These are phyloP conservation scores for Perccottus glenii DNA, from an alignment of 2,113 vertebrate species.

Conservation along the genomic window DNA sequence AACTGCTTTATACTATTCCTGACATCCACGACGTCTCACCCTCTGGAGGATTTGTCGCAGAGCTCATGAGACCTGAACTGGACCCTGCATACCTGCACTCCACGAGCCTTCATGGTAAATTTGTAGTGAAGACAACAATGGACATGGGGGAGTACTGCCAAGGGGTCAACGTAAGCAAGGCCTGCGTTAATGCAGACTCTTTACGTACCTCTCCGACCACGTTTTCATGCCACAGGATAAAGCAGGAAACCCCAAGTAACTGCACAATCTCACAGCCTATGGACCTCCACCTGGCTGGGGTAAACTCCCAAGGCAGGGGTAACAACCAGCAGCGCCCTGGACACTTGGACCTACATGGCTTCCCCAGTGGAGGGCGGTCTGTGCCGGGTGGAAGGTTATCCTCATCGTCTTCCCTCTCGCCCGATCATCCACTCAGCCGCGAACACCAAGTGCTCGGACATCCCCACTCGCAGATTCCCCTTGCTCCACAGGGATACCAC, in stretches of 20 bases:
- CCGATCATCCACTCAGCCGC: conserved; percentile 85
- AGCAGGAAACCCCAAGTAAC: conserved; percentile 86
- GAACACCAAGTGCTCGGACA: conserved; percentile 83
- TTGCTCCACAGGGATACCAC: conserved; percentile 85
- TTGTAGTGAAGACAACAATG: conserved; percentile 89
- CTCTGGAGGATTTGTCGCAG: conserved; percentile 93
- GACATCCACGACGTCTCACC: conserved; percentile 93
- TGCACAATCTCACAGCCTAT: conserved; percentile 83
- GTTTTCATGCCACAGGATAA: conserved; percentile 87
- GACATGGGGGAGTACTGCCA: conserved; percentile 87
- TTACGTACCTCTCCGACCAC: conserved; percentile 56
- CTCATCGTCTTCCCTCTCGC: conserved; percentile 84
- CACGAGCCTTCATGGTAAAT: conserved; percentile 88
- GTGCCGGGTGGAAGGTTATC: conserved; percentile 82
- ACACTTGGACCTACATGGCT: conserved; percentile 81
- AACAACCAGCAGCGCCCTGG: conserved; percentile 78
- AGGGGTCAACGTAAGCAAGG: conserved; percentile 82
- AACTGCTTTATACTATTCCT: conserved; percentile 83
- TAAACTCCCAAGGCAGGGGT: conserved; percentile 74
- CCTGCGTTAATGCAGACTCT: conserved; percentile 53
- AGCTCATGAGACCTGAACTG: conserved; percentile 92
- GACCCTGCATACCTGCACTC: conserved; percentile 91
- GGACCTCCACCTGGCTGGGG: conserved; percentile 74
- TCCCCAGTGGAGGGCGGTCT: conserved; percentile 78
- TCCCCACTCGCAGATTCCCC: conserved; percentile 80